Evolutionary conservation across 2,888 invertebrate species (phyloP).

Genomic region (Dusona sp.): DNA sequence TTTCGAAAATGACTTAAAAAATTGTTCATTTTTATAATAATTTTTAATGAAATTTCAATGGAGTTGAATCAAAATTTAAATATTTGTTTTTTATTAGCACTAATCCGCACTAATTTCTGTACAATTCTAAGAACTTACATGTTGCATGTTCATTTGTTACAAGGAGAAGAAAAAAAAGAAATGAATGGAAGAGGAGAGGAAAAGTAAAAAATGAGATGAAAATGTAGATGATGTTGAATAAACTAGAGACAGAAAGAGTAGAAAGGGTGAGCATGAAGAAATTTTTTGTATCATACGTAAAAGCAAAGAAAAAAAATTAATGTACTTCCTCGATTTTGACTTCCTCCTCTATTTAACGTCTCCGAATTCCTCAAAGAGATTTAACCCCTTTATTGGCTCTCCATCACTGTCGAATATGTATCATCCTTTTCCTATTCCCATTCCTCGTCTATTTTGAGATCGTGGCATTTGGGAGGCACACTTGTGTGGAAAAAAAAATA

Average conservation of each 20-base stretch:
- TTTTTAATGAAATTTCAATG: no score
- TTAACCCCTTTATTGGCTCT: constrained; percentile 46
- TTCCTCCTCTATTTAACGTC: not conserved
- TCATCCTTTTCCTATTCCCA: constrained; percentile 41
- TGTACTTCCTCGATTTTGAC: not conserved
- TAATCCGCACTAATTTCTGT: not conserved
- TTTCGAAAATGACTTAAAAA: no score
- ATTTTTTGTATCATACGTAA: not conserved
- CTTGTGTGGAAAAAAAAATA: constrained; percentile 15
- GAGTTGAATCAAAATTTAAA: no score
- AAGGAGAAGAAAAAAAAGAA: not conserved
- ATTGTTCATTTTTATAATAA: no score
- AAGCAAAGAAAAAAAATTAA: constrained; percentile 12
- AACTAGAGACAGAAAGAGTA: not conserved
- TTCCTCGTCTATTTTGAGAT: constrained; percentile 28
- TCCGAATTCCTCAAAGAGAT: constrained; percentile 25
- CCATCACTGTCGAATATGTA: constrained; percentile 54
- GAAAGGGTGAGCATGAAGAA: not conserved
- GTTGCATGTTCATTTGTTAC: no score
- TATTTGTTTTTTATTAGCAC: no score
- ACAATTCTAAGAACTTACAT: no score
- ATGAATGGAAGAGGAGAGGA: not conserved
- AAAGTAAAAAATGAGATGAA: not conserved
- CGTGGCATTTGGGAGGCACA: constrained; percentile 22
- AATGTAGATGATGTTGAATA: not conserved